Percentiles rank a stretch among this genome's conserved stretches.
phyloP scores from a whole-genome alignment of 2,113 vertebrate genomes.

The Uria lomvia region DNA sequence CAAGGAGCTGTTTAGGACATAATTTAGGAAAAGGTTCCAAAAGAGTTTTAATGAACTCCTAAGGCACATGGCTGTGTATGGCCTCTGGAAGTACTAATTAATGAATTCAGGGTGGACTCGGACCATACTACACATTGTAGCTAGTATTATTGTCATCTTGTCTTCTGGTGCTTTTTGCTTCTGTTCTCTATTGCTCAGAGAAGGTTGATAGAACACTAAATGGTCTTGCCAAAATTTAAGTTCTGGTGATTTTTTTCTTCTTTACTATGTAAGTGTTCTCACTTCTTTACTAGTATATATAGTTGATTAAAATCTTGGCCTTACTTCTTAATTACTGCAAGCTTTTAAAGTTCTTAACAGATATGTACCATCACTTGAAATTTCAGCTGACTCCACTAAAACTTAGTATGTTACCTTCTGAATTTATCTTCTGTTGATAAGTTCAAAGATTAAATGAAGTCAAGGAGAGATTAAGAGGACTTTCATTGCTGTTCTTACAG shows the following conservation, averaged over 20 bases:
- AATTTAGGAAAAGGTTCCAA: neutral
- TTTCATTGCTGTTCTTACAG: neutral
- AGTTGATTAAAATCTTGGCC: neutral
- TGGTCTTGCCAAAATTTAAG: neutral
- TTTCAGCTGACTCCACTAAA: neutral
- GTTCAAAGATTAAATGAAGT: neutral
- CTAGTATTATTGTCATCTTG: neutral
- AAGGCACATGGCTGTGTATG: neutral
- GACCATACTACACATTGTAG: neutral
- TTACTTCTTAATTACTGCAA: neutral
- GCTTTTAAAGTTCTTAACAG: neutral
- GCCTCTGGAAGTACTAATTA: neutral
- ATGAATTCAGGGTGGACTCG: neutral
- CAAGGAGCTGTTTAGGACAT: neutral
- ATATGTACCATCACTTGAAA: neutral
- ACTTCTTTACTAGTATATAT: neutral
- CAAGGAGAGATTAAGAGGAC: neutral
- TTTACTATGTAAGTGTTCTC: neutral
- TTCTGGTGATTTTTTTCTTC: neutral
- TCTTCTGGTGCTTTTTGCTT: neutral
- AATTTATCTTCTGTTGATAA: neutral
- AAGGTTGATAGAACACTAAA: neutral
- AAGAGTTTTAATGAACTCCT: neutral
- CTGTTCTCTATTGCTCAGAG: neutral
- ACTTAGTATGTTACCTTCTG: neutral